A percentile compares a stretch with the other conserved stretches of the same genome.
These are phyloP conservation scores for Brachionus plicatilis DNA, from an alignment of 1,140 invertebrate genomes.

Conservation along the genomic window DNA sequence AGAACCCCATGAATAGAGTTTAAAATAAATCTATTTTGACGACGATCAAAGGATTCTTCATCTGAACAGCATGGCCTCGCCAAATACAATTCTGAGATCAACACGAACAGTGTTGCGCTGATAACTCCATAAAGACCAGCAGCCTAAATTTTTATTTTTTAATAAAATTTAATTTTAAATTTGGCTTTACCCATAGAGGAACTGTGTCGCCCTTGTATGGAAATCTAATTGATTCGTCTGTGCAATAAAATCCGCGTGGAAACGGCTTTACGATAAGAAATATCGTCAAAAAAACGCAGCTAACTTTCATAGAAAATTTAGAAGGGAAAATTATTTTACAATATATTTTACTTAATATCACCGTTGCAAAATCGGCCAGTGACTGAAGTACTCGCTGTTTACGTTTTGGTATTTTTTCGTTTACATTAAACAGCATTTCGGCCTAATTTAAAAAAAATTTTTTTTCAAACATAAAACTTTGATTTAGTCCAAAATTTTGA, in stretches of 20 bases:
- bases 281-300: neutral
- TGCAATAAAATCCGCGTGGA: conserved; percentile 36
- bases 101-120: neutral
- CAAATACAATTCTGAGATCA: conserved; percentile 26
- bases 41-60: neutral
- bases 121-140: conserved; percentile 31
- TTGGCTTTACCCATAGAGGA: conserved; percentile 13
- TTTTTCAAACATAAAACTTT: neutral
- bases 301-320: neutral
- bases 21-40: conserved; percentile 27
- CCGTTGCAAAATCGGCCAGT: conserved; percentile 2
- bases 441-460: neutral
- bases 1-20: conserved; percentile 17
- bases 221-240: conserved; percentile 35
- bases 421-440: neutral
- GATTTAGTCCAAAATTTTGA: too few relatives aligned
- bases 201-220: conserved; percentile 34
- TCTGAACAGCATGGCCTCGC: conserved; percentile 13
- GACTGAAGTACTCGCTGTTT: conserved; percentile 20
- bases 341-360: neutral
- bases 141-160: neutral
- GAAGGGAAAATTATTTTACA: neutral
- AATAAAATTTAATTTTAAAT: neutral
- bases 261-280: conserved; percentile 30
- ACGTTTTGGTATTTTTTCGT: conserved; percentile 9